Evolutionary conservation across 2,888 invertebrate genomes (phyloP), one percentile per base, ranked within the genome.

Genomic region (Onthophagus sagittarius): DNA sequence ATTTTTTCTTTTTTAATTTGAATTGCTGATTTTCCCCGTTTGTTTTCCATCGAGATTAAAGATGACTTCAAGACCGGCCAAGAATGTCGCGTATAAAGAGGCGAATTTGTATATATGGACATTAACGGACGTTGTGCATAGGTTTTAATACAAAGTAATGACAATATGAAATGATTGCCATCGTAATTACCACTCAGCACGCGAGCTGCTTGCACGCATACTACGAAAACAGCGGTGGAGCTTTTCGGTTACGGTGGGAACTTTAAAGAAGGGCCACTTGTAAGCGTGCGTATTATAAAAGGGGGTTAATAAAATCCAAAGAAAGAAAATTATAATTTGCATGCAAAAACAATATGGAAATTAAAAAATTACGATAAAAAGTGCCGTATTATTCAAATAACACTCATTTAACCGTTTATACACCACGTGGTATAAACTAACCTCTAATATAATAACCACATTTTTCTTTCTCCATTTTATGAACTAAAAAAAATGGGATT

Each of bases 111-210:
- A 70, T 23, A 23, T 78, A 77, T 77, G 76, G 77, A 77, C 79
- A 80, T 79, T 79, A 80, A 77, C 76, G 65, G 73, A 71, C 69
- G 70, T 71, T 70, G 69, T 73, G 73, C 67, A 71, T 80, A 79
- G 79, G 80, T 80, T 83, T 82, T 82, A 83, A 82, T 82, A 80
- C 80, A 78, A 70, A 78, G 80, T 83, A 83, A 83, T 82, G 82
- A 82, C 82, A 82, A 82, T 83, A 80, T 79, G 80, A 78, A 82
- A 81, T 83, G 80, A 81, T 83, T 82, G 82, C 78, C 71, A 78
- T 77, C 79, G 79, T 83, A 83, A 83, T 83, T 83, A 82, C 79
- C 73, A 73, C 72, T 39, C 70, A 76, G 76, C 83, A 83, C 81
- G 83, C 83, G 78, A 82, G 74, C 67, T 31, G 74, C 72, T 62